Conservation (phyloP, 2,797 vertebrate genomes). For the Urophycis tenuis region DNA sequence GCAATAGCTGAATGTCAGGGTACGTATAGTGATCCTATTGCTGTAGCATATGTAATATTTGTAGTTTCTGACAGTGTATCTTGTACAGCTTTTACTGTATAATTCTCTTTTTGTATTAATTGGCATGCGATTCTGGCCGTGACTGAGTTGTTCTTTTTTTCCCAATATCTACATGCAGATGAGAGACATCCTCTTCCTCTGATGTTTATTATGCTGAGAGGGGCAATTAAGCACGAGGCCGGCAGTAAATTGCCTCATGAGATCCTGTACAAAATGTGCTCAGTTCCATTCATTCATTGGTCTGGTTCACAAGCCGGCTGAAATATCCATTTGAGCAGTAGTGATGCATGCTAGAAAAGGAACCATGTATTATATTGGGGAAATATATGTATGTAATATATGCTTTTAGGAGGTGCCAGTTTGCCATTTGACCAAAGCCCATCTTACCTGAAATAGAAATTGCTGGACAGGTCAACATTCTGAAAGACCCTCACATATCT, state of each 20-base stretch:
- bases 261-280: not conserved
- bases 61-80: not conserved
- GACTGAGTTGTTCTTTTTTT: not conserved
- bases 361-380: not conserved
- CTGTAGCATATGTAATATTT: not conserved
- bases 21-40: not conserved
- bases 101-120: not conserved
- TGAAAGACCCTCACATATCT: constrained; percentile 97
- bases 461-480: constrained; percentile 96
- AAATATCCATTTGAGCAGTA: not conserved
- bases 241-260: not conserved
- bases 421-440: not conserved
- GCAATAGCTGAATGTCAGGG: not conserved
- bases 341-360: not conserved
- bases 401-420: too few species aligned
- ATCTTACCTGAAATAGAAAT: constrained; percentile 95
- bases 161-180: not conserved
- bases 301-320: not conserved
- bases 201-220: not conserved
- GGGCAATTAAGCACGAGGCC: not conserved
- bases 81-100: not conserved
- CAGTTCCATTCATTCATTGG: not conserved
- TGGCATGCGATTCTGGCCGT: not conserved
- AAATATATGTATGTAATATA: not conserved
- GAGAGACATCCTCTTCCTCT: not conserved